phyloP scores from a whole-genome alignment of 2,797 vertebrate species.

The Sebastes variabilis region DNA sequence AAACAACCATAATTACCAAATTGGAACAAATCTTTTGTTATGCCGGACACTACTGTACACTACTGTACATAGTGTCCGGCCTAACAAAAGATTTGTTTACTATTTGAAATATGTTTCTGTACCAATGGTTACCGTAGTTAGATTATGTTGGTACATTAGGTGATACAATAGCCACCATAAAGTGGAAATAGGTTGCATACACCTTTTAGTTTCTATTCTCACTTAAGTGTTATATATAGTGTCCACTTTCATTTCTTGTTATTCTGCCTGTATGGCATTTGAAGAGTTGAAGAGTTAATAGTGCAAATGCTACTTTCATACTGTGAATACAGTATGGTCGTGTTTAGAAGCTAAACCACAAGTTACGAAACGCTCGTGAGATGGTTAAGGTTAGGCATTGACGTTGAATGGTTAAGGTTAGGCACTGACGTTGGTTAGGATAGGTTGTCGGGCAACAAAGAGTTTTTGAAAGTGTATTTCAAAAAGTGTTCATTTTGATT shows the following conservation, averaged over 20 bases:
- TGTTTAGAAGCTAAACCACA: too few species aligned
- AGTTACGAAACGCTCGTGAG: too few species aligned
- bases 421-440: too few species aligned
- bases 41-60: too few species aligned
- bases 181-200: not conserved
- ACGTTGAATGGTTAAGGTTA: too few species aligned
- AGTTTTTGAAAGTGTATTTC: too few species aligned
- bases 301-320: not conserved
- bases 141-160: not conserved
- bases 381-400: too few species aligned
- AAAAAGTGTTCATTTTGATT: not conserved
- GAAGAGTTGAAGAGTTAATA: not conserved
- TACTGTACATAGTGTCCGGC: too few species aligned
- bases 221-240: not conserved
- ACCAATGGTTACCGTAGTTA: not conserved
- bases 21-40: not conserved
- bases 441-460: too few species aligned
- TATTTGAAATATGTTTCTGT: not conserved
- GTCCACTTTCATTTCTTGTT: constrained; percentile 6
- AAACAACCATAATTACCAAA: not conserved
- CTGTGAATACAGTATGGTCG: not conserved
- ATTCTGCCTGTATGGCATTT: not conserved
- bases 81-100: not conserved
- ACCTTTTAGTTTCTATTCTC: constrained; percentile 3
- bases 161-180: not conserved